Evolutionary conservation across 2,888 invertebrate species (phyloP).

Genomic region (Drosophila leonis): DNA sequence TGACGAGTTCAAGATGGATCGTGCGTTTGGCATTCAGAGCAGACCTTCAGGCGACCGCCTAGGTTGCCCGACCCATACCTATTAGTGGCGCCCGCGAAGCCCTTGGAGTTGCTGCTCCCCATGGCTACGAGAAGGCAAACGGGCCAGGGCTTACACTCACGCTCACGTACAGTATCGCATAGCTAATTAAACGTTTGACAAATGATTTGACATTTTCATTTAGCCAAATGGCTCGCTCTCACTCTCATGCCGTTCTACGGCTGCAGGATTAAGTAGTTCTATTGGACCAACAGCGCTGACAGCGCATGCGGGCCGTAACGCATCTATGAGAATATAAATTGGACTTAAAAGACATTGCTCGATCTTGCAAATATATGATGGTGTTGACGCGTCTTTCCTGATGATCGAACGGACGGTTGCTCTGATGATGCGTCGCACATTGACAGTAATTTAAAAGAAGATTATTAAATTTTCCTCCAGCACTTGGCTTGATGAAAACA

Average conservation of each 20-base stretch:
- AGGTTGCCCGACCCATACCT: slow-evolving; percentile 37
- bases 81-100: slow-evolving; percentile 49
- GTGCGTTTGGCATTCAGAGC: slow-evolving; percentile 32
- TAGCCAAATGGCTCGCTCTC: slow-evolving; percentile 53
- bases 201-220: slow-evolving; percentile 76
- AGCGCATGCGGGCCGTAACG: slow-evolving; percentile 65
- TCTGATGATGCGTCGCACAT: slow-evolving; percentile 51
- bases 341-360: slow-evolving; percentile 28
- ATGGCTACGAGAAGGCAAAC: neutral
- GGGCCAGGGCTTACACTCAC: neutral
- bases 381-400: slow-evolving; percentile 27
- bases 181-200: slow-evolving; percentile 72
- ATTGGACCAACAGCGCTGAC: slow-evolving; percentile 48
- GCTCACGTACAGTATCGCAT: slow-evolving; percentile 22
- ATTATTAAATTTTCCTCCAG: slow-evolving; percentile 27
- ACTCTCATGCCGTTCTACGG: slow-evolving; percentile 28
- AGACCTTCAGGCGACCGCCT: slow-evolving; percentile 54
- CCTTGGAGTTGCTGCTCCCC: slow-evolving; percentile 30
- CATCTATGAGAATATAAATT: slow-evolving; percentile 38
- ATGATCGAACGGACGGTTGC: slow-evolving; percentile 8
- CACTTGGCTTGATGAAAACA: slow-evolving; percentile 22
- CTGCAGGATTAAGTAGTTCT: slow-evolving; percentile 54
- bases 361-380: slow-evolving; percentile 57
- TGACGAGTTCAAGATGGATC: slow-evolving; percentile 68
- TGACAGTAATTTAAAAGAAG: slow-evolving; percentile 60